Evolutionary conservation across 2,888 invertebrate species (phyloP).

Genomic region (Orthosia incerta): DNA sequence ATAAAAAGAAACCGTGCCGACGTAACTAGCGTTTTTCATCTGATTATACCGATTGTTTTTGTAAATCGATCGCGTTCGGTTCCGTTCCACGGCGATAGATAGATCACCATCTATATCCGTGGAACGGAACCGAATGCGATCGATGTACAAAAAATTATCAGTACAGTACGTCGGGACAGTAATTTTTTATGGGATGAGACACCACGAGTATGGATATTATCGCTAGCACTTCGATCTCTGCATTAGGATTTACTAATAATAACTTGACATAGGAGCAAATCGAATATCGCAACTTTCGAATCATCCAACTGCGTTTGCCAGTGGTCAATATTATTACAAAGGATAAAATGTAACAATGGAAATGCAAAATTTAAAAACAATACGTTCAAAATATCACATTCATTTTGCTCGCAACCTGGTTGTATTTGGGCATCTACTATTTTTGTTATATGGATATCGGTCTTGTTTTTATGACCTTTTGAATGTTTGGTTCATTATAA

Average conservation of each 20-base stretch:
- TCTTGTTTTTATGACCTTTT: neutral
- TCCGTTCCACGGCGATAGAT: too few relatives aligned
- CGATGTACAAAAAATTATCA: too few relatives aligned
- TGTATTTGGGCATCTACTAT: neutral
- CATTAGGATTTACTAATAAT: neutral
- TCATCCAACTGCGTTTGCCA: neutral
- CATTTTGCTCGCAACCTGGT: neutral
- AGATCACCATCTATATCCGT: too few relatives aligned
- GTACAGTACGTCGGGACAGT: too few relatives aligned
- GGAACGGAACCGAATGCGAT: too few relatives aligned
- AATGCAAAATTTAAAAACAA: slow-evolving; percentile 10
- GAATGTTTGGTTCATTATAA: neutral
- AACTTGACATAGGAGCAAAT: neutral
- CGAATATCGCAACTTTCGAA: neutral
- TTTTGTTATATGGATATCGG: neutral
- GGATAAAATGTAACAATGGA: slow-evolving; percentile 3
- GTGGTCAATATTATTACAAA: slow-evolving; percentile 10
- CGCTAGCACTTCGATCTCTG: neutral
- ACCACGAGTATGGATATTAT: too few relatives aligned
- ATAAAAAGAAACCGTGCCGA: too few relatives aligned
- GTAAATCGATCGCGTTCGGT: too few relatives aligned
- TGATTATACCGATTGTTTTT: too few relatives aligned
- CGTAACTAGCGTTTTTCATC: too few relatives aligned
- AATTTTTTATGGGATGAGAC: too few relatives aligned
- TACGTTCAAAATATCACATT: slow-evolving; percentile 8